phyloP scores from a whole-genome alignment of 2,113 vertebrate species.

The Tupaia tana region DNA sequence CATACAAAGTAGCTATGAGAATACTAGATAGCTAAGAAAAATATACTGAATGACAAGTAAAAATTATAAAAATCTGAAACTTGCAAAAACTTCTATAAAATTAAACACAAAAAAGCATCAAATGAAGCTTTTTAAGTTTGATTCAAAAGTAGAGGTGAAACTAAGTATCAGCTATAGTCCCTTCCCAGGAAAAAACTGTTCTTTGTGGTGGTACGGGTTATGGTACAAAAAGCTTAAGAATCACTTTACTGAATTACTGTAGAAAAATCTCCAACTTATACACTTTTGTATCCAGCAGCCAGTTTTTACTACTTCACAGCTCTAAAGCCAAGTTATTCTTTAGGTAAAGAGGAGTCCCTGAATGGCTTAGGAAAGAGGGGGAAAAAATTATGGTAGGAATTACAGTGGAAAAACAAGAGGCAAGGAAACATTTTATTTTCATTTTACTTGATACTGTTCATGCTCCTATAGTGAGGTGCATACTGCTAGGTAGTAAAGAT shows the following conservation, averaged over 20 bases:
- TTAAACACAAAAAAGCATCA: constrained; percentile 16
- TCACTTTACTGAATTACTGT: not conserved
- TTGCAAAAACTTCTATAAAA: constrained; percentile 47
- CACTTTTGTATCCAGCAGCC: not conserved
- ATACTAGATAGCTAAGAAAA: not conserved
- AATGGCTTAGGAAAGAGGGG: constrained; percentile 31
- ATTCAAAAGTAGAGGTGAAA: not conserved
- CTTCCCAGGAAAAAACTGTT: not conserved
- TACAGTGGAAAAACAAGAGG: not conserved
- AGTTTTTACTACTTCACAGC: constrained; percentile 7
- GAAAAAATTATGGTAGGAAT: not conserved
- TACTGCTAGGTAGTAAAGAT: constrained; percentile 7
- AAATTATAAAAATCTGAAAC: not conserved
- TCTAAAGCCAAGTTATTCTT: not conserved
- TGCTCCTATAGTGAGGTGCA: not conserved
- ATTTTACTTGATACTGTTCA: not conserved
- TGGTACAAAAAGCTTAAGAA: not conserved
- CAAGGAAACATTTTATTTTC: constrained; percentile 14
- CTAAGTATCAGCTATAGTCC: not conserved
- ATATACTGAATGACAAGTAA: not conserved
- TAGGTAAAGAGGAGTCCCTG: not conserved
- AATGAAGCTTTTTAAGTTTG: constrained; percentile 18
- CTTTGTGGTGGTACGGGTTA: not conserved
- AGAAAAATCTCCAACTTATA: constrained; percentile 35
- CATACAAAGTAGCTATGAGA: constrained; percentile 7